Base-by-base conservation (phyloP, 2,888 invertebrate genomes). In the Molorchus minor region DNA sequence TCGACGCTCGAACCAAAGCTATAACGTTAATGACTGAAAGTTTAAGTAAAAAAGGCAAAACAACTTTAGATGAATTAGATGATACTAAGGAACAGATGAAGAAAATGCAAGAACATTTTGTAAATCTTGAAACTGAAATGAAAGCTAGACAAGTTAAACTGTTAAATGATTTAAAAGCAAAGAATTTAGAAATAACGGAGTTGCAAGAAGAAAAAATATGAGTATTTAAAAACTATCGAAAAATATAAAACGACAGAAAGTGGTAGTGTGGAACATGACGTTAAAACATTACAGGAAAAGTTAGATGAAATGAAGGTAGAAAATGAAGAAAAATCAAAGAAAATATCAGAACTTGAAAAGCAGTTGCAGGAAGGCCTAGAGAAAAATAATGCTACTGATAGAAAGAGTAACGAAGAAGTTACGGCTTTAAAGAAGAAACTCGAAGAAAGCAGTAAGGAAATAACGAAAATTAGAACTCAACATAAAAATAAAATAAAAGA, bases 81-180 rank as follows among this genome's bases (percentile, higher is more conserved):
- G 91, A 93, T 61, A 92, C 92, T 13, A 88, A 88, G 74, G 88
- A 89, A 69, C 90, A 93, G 81, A 90, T 93, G 89, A 85, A 87
- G 73, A 84, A 87, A 73, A 90, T 92, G 90, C 93, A 93, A 79
- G 86, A 88, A 70, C 88, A 89, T 77, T 91, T 93, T 77, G 82
- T 89, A 20, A 82, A 84, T 10, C 83, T 88, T 79, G 92, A 93
- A 81, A 81, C 82, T 43, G 87, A 89, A 62, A 87, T 91, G 84
- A 89, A 88, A 73, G 84, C 85, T 49, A 89, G 72, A 52, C 75
- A 77, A 55, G 62, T 67, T 55, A 72, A 72, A 45, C 61, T 75
- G 7, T 52, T 75, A 1, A 73, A 73, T 29, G 75, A 77, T 67
- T 68, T 76, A 47, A 74, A 71, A 58, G 40, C 65, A 8, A 75